Base-by-base conservation (phyloP, 2,888 invertebrate genomes). In the Acrobasis consociella region DNA sequence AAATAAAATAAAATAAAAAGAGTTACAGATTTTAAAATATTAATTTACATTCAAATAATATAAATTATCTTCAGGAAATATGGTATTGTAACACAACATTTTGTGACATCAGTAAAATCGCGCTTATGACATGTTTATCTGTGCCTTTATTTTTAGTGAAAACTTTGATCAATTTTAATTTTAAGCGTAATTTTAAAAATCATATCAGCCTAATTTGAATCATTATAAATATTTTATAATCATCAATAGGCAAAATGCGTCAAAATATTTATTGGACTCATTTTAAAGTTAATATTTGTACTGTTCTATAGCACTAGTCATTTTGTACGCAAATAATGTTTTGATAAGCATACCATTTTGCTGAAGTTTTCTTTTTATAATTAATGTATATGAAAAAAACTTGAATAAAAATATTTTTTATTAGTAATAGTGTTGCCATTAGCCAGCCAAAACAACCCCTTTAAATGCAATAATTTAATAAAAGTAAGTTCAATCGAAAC, bases 141-240 rank as follows among this genome's bases (percentile, higher is more conserved):
- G 55, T 55, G 55, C 55, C 55, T 55, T 55, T 55, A n/a, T 55
- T 55, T 39, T 46, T 46, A 46, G 5, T n/a, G 13, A 46, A 38
- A 53, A 38, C n/a, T 10, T 31, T 53, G 39, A 55, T 55, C 55
- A 55, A 55, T 55, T 39, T 64, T 49, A 16, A n/a, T 38, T 53
- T 49, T 49, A 58, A 59, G 53, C 11, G 61, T 55, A 46, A 61
- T 49, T 38, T 46, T 53, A 46, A 59, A 38, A 50, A 38, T 59
- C 59, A 59, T 59, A 59, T 59, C 59, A 59, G 59, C 59, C 59
- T 59, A 59, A 59, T 59, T 59, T 59, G n/a, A 59, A 22, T 15
- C 10, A 31, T 49, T n/a, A 49, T 50, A 49, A 52, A 38, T 59
- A 49, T n/a, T 17, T 49, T 49, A 31, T 17, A n/a, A 38, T 9